phyloP scores from a whole-genome alignment of 2,113 vertebrate genomes.

The Myiozetetes cayanensis region DNA sequence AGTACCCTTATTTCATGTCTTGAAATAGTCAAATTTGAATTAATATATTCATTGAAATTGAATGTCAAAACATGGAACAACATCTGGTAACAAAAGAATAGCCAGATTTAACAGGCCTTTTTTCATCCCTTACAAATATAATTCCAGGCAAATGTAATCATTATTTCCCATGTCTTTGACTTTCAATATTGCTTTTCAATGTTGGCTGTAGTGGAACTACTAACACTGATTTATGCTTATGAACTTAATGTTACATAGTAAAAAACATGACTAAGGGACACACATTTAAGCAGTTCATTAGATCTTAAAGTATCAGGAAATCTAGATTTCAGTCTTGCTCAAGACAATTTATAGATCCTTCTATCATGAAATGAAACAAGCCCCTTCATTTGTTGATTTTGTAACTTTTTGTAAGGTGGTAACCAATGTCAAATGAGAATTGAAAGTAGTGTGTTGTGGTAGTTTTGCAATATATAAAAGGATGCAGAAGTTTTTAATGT shows the following conservation, averaged over 20 bases:
- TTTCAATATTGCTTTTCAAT: accelerated
- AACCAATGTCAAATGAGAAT: background rate
- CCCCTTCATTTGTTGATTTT: background rate
- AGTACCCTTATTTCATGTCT: background rate
- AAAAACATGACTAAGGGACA: background rate
- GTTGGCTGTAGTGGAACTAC: background rate
- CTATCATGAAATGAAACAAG: background rate
- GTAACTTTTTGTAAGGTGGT: background rate
- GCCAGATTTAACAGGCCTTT: background rate
- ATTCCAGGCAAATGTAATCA: background rate
- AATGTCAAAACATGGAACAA: background rate
- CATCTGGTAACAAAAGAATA: background rate
- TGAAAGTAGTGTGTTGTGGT: background rate
- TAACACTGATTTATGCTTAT: background rate
- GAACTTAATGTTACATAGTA: background rate
- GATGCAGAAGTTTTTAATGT: too few species aligned
- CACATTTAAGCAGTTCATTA: background rate
- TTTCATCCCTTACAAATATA: background rate
- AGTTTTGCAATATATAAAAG: too few species aligned
- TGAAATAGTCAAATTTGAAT: background rate
- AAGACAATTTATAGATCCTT: background rate
- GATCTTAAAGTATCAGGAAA: background rate
- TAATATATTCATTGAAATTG: background rate
- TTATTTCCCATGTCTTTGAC: background rate
- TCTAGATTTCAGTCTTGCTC: background rate